Evolutionary conservation across 2,113 vertebrate genomes (phyloP).

Genomic region (Potamarius usumacintae): DNA sequence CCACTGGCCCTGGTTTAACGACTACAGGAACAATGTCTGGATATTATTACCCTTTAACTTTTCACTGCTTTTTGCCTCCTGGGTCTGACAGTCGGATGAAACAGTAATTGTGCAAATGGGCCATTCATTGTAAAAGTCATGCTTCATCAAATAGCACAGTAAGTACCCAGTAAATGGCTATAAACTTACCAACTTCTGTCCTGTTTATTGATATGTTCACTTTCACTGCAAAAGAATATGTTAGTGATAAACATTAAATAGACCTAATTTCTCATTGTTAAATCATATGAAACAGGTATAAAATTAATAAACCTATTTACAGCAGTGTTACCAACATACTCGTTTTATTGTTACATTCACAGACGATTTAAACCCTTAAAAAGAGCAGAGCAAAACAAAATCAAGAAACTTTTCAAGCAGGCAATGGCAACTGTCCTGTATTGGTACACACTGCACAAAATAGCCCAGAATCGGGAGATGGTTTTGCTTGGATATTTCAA

Average conservation of each 20-base stretch:
- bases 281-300: neutral
- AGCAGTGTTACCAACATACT: neutral
- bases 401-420: neutral
- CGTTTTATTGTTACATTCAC: neutral
- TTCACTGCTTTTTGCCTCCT: conserved; percentile 8
- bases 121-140: conserved; percentile 17
- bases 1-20: conserved; percentile 16
- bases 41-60: conserved; percentile 33
- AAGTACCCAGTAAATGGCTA: neutral
- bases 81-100: conserved; percentile 16
- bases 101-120: conserved; percentile 14
- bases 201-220: neutral
- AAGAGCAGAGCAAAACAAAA: neutral
- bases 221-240: neutral
- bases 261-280: neutral
- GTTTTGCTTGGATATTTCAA: no score
- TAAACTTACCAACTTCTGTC: neutral
- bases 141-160: conserved; percentile 9
- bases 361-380: neutral
- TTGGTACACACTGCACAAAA: neutral
- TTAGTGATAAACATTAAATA: neutral
- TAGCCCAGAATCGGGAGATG: no score
- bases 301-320: neutral
- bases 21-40: conserved; percentile 24
- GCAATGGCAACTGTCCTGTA: neutral